phyloP scores from a whole-genome alignment of 2,113 vertebrate genomes.

The Cinclus mexicanus region DNA sequence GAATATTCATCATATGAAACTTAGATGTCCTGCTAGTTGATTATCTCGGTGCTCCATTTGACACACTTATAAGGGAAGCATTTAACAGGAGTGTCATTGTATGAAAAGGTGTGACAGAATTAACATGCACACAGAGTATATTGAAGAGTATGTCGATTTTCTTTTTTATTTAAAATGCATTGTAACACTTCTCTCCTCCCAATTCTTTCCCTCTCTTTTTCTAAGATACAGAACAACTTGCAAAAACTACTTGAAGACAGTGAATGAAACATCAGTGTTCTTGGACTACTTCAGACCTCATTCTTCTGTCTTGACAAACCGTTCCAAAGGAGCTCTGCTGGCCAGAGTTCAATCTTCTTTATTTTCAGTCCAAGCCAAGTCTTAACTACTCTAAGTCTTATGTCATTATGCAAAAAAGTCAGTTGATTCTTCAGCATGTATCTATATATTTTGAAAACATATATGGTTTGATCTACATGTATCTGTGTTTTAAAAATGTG shows the following conservation, averaged over 20 bases:
- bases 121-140: background rate
- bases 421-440: slow-evolving; percentile 43
- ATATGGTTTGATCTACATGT: background rate
- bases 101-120: background rate
- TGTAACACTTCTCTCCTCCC: background rate
- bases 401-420: slow-evolving; percentile 27
- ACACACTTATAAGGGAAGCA: background rate
- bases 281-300: slow-evolving; percentile 45
- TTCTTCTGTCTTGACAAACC: slow-evolving; percentile 5
- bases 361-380: background rate
- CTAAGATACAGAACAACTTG: slow-evolving; percentile 92
- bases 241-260: slow-evolving; percentile 86
- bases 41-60: background rate
- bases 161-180: background rate
- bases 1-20: background rate
- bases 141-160: background rate
- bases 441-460: background rate
- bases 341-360: slow-evolving; percentile 56
- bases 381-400: slow-evolving; percentile 11
- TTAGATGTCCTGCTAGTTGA: background rate
- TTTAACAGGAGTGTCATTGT: background rate
- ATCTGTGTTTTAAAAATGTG: slow-evolving; percentile 16
- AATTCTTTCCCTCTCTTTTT: slow-evolving; percentile 30
- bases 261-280: slow-evolving; percentile 49
- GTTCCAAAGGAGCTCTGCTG: slow-evolving; percentile 70